Conservation (phyloP, 2,113 vertebrate genomes). For the Sminthopsis crassicaudata region DNA sequence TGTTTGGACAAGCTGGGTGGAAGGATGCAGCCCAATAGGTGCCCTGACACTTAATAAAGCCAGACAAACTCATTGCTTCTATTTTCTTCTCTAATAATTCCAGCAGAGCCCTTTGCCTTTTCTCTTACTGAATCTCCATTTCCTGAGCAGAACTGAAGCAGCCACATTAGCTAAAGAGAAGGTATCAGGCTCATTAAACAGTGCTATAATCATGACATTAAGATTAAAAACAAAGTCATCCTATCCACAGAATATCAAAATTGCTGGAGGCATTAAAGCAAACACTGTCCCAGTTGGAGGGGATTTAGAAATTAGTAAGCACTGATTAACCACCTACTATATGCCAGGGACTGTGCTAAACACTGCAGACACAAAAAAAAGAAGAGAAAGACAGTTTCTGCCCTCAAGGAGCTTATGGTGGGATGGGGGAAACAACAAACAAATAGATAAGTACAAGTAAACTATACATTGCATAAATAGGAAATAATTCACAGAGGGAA, state of each 20-base stretch:
- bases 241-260: neutral
- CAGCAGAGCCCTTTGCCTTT: constrained; percentile 94
- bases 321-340: constrained; percentile 13
- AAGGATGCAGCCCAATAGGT: neutral
- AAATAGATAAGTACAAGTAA: neutral
- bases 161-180: constrained; percentile 95
- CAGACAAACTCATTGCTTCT: constrained; percentile 87
- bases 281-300: neutral
- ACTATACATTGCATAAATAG: neutral
- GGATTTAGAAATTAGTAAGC: neutral
- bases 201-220: constrained; percentile 88
- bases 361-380: neutral
- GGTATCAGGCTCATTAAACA: constrained; percentile 96
- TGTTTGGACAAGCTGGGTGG: neutral
- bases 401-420: neutral
- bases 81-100: constrained; percentile 94
- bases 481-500: neutral
- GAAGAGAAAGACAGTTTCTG: neutral
- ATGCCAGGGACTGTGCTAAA: neutral
- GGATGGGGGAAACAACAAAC: neutral
- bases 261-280: no score
- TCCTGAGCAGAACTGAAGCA: constrained; percentile 84
- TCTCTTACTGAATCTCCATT: neutral
- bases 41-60: neutral
- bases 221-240: constrained; percentile 9